Base-by-base conservation (phyloP, 2,888 invertebrate genomes). In the Pteria penguin region DNA sequence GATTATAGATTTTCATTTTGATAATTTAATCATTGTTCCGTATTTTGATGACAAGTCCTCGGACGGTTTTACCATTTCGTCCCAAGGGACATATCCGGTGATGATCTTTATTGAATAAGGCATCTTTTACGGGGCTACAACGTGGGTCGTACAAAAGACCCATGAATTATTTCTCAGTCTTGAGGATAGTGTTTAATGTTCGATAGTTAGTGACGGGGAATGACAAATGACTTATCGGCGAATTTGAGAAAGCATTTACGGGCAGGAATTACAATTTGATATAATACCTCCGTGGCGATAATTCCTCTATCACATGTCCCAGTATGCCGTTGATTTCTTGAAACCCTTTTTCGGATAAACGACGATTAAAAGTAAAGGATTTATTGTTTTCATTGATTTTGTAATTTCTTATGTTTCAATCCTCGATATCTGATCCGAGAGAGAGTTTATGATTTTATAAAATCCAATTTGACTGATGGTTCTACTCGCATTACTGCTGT, bases 121-220 rank as follows among this genome's bases (percentile, higher is more conserved):
- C 68, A 68, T 68, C 68, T 68, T 68, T 57, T 68, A 68, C 68
- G 57, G 68, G 27, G 57, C 55, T 68, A 68, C 52, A 26, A 52
- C 57, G 31, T 31, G 52, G 68, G 52, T 68, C 57, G 22, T 57
- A 68, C 52, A 68, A 68, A 68, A 68, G 68, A 68, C 55, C 68
- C 68, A 68, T 68, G 68, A 68, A 68, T 68, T 68, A 68, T 68
- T 68, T 68, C 68, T 68, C 55, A 68, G 52, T 57, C 68, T 68
- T 31, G 22, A 57, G 57, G 55, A 68, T 54, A 57, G 68, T 68
- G 68, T 68, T 68, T 68, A 68, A 68, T 68, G 57, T 32, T 33
- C 57, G 57, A 68, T 68, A 57, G 68, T 57, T 45, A 68, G 57
- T 57, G 68, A 18, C 68, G 31, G 31, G 33, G 45, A 57, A 57